phyloP scores from a whole-genome alignment of 2,797 vertebrate genomes.

The Anableps anableps region DNA sequence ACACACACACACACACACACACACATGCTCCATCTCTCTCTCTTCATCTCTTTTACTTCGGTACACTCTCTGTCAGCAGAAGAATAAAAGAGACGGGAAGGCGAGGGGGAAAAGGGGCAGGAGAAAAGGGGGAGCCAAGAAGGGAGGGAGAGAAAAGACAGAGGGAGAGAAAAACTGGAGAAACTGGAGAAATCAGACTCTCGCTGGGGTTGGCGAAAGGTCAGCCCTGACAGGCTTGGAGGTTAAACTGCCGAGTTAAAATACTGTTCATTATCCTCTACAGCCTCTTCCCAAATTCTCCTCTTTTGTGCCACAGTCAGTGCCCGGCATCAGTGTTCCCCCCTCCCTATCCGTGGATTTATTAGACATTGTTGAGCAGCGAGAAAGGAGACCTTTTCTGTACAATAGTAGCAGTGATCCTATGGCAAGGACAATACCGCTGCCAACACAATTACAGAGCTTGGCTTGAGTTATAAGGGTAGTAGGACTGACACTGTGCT shows the following conservation, averaged over 20 bases:
- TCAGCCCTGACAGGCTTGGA: conserved; percentile 97
- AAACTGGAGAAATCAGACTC: conserved; percentile 94
- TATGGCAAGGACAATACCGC: conserved; percentile 79
- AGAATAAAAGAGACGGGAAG: conserved; percentile 76
- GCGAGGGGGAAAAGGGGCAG: conserved; percentile 56
- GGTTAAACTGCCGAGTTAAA: conserved; percentile 99
- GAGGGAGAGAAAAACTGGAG: conserved; percentile 40
- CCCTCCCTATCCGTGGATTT: conserved; percentile 87
- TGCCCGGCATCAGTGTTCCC: conserved; percentile 92
- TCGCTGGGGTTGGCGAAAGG: conserved; percentile 99
- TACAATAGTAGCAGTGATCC: conserved; percentile 84
- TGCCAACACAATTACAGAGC: conserved; percentile 79
- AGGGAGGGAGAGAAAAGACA: conserved; percentile 43
- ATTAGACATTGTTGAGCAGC: conserved; percentile 93
- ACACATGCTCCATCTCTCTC: conserved; percentile 52
- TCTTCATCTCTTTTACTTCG: conserved; percentile 71
- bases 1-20: conserved; percentile 47
- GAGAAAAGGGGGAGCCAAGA: conserved; percentile 60
- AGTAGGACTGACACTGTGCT: conserved; percentile 59
- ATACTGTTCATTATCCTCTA: conserved; percentile 98
- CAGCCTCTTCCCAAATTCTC: conserved; percentile 96
- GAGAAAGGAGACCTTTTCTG: conserved; percentile 82
- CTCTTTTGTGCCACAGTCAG: conserved; percentile 96
- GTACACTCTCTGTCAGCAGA: conserved; percentile 79
- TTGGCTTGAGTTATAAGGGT: conserved; percentile 73